These are phyloP conservation scores for Eupleurogrammus muticus DNA, from an alignment of 2,797 vertebrate genomes.

Conservation along the genomic window DNA sequence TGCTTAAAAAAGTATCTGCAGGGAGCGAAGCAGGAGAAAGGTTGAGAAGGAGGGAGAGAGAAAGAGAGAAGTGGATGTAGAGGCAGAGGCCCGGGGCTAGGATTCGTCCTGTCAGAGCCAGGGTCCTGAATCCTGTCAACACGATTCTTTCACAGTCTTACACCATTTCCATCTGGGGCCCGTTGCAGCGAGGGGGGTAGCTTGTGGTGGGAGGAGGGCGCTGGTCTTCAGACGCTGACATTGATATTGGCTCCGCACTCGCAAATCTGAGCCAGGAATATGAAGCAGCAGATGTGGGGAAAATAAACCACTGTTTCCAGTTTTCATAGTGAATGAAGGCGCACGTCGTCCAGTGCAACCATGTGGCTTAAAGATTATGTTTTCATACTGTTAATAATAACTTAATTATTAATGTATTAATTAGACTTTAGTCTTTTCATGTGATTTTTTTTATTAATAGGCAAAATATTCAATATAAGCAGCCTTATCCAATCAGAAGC, in stretches of 20 bases:
- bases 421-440: neutral
- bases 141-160: conserved; percentile 75
- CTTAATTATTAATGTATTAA: no score
- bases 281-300: conserved; percentile 45
- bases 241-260: conserved; percentile 60
- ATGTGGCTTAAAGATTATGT: no score
- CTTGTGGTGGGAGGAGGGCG: conserved; percentile 50
- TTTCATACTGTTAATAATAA: no score
- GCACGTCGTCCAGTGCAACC: neutral
- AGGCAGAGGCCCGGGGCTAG: conserved; percentile 73
- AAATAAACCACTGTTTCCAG: no score
- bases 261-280: conserved; percentile 62
- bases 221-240: conserved; percentile 64
- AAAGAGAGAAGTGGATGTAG: conserved; percentile 52
- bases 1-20: conserved; percentile 60
- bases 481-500: neutral
- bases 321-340: no score
- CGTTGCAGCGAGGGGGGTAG: conserved; percentile 51
- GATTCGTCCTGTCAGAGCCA: conserved; percentile 81
- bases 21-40: conserved; percentile 37
- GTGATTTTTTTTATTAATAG: neutral
- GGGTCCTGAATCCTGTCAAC: conserved; percentile 79
- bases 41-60: conserved; percentile 30
- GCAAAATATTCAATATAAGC: neutral
- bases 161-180: conserved; percentile 72